Conservation (phyloP, 2,113 vertebrate species). For the Boleophthalmus pectinirostris region DNA sequence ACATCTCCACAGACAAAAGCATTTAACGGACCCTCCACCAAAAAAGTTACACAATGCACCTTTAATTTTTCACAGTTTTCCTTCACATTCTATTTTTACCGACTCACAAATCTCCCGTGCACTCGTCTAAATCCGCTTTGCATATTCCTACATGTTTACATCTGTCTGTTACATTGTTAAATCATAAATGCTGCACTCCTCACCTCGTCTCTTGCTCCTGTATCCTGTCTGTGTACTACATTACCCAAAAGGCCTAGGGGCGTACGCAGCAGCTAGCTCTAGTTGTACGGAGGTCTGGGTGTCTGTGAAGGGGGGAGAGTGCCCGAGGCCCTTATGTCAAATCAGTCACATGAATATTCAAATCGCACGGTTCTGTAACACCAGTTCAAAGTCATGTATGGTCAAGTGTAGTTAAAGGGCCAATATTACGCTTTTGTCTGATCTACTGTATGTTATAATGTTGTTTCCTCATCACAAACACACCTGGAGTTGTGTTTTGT, state of each 20-base stretch:
- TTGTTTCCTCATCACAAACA: too few species aligned
- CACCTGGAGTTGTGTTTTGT: too few species aligned
- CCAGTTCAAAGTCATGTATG: constrained; percentile 23
- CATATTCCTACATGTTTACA: constrained; percentile 29
- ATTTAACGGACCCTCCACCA: too few species aligned
- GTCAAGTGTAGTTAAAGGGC: too few species aligned
- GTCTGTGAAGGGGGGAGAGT: constrained; percentile 49
- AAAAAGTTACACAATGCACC: not conserved
- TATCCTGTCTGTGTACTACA: not conserved
- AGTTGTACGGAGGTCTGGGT: constrained; percentile 56
- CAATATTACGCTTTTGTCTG: too few species aligned
- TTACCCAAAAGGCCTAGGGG: constrained; percentile 51
- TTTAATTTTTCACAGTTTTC: not conserved
- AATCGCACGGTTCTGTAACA: constrained; percentile 66
- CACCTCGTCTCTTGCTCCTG: constrained; percentile 13
- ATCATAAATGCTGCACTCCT: constrained; percentile 34
- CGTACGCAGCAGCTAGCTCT: constrained; percentile 67
- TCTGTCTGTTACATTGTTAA: constrained; percentile 30
- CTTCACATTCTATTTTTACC: not conserved
- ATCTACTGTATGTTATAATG: too few species aligned
- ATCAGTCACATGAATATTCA: constrained; percentile 76
- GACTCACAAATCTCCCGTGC: constrained; percentile 28
- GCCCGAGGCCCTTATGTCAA: constrained; percentile 77
- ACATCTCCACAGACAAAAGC: too few species aligned
- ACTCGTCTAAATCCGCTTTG: constrained; percentile 2